Base-by-base conservation (phyloP, 2,888 invertebrate species). In the Morpho helenor region DNA sequence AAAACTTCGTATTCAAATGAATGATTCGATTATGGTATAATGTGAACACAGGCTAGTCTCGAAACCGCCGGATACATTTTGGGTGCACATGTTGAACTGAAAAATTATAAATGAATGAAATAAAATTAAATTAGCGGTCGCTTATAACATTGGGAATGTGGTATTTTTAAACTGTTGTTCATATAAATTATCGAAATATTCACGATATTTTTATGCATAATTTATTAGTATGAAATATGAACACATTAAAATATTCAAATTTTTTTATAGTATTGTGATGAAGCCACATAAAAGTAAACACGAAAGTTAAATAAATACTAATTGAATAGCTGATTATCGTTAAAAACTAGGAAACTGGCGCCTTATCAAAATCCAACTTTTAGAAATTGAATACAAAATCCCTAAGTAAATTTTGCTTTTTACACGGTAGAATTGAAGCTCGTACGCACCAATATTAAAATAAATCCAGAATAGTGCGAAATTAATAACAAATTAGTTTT, bases 41-140 rank as follows among this genome's bases (percentile, higher is more conserved):
- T 56, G 40, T 56, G 53, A 57, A 48, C 53, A 52, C 50, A 52
- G 54, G 49, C 60, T 60, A 57, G 56, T 60, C 60, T 52, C 58
- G 53, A 63, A 65, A 63, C 64, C 64, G 59, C 65, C 60, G 61
- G 8, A 22, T 56, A 50, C 60, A 63, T 59, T 58, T 61, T 42
- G 58, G 60, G 54, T 60, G 61, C 60, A 63, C 61, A 58, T 56
- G 56, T 60, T 52, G 61, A 47, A 39, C 45, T 58, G 53, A 63
- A 63, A 63, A 61, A 61, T 60, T 60, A 56, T 56, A 61, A 61
- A 63, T 53, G 49, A 60, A 60, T 53, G 52, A 60, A 60, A 63
- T 56, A 58, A 55, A 58, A 56, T 60, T 47, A 44, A 56, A 60
- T 60, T 56, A 61, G 58, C 63, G 63, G 63, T 56, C 56, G 58